Conservation (phyloP, 2,888 invertebrate species). For the Eupithecia tripunctaria region DNA sequence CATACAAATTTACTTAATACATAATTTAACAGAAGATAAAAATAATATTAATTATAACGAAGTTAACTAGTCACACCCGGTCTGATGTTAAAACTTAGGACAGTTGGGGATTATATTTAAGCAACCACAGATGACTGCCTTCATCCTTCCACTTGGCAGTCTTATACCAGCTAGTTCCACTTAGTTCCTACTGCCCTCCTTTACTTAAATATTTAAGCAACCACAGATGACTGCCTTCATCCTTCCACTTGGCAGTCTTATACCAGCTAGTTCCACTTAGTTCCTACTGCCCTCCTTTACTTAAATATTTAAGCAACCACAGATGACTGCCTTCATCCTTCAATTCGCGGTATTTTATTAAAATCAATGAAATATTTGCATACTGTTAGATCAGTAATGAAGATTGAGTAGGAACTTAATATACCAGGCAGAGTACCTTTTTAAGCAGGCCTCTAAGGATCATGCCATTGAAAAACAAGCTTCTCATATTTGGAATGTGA, state of each 20-base stretch:
- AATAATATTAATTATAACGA: too few relatives aligned
- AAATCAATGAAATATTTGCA: neutral
- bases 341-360: neutral
- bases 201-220: neutral
- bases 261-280: neutral
- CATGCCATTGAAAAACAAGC: slow-evolving; percentile 2
- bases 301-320: neutral
- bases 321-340: neutral
- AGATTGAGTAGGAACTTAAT: neutral
- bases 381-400: neutral
- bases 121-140: neutral
- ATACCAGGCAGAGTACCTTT: neutral
- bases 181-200: neutral
- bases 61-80: neutral
- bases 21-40: too few relatives aligned
- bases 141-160: neutral
- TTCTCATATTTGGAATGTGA: slow-evolving; percentile 46
- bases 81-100: neutral
- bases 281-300: neutral
- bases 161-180: neutral
- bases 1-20: too few relatives aligned
- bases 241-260: neutral
- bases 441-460: neutral
- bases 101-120: neutral
- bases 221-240: neutral